Evolutionary conservation across 2,888 invertebrate species (phyloP), one percentile per base, ranked within the genome.

Genomic region (Abscondita cerata): DNA sequence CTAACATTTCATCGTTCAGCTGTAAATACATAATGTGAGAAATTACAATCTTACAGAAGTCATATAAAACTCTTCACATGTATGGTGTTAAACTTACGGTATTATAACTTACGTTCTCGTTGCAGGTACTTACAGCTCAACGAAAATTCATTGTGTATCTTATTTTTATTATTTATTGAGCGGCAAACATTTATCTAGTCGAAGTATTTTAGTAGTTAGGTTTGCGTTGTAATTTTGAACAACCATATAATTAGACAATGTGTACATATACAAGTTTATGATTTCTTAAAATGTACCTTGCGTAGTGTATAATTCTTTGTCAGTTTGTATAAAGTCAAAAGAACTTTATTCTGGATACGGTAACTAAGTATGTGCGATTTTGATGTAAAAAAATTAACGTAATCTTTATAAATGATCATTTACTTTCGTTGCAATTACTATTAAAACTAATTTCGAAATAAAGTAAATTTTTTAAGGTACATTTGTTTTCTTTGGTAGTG

Each of bases 291-390:
- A 44, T 41, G n/a, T 44, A 44, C 18, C 44, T 18, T 44, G 16
- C 18, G 11, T 16, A 18, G 18, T 16, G 16, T 9, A 18, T 18
- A 44, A n/a, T 18, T 44, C 19, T 44, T 18, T 44, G 19, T 44
- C 19, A 19, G 18, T 44, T 16, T 18, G 18, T 44, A 19, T 44
- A 44, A 44, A 44, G 18, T 44, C 15, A 44, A 18, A 44, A 40
- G 19, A 41, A 41, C 16, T 41, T 18, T 44, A 44, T 44, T 44
- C 44, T 44, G 18, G 44, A 44, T 44, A 44, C 44, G 18, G 44
- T 18, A 44, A 15, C 11, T 41, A 18, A 44, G 44, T 44, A 44
- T 44, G 2, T 44, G 44, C 16, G n/a, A 19, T 44, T 44, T 44
- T 11, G 18, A 44, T 18, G 5, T 16, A 15, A 44, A 44, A 18